Conservation (phyloP, 1,140 invertebrate genomes). For the Hormaphis cornu region DNA sequence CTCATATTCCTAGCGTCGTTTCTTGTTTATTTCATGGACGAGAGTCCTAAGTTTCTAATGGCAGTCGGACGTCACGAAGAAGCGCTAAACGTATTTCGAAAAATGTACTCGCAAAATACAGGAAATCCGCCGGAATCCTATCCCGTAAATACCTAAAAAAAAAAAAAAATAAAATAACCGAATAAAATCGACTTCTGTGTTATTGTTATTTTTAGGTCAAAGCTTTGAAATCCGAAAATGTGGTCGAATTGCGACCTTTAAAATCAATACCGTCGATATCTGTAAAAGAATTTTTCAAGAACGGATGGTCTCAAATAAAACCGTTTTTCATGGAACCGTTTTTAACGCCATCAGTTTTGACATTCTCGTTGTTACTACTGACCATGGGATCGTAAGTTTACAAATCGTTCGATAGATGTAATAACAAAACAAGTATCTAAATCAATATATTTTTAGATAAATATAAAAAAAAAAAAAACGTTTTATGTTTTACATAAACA, state of each 20-base stretch:
- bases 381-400: neutral
- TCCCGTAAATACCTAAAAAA: constrained; percentile 45
- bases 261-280: neutral
- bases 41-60: constrained; percentile 82
- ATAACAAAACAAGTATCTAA: too few relatives aligned
- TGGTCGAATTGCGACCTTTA: neutral
- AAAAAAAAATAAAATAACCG: too few relatives aligned
- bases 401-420: too few relatives aligned
- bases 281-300: neutral
- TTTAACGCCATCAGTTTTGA: neutral
- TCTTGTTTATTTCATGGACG: constrained; percentile 73
- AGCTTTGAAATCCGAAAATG: neutral
- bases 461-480: too few relatives aligned
- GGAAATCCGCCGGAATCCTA: constrained; percentile 61
- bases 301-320: neutral
- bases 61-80: constrained; percentile 64
- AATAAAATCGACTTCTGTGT: too few relatives aligned
- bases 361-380: neutral
- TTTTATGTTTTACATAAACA: too few relatives aligned
- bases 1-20: constrained; percentile 76
- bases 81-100: constrained; percentile 65
- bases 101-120: constrained; percentile 71
- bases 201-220: neutral
- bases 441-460: too few relatives aligned
- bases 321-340: neutral